Evolutionary conservation across 2,113 vertebrate species (phyloP).

Genomic region (Lagenorhynchus albirostris): DNA sequence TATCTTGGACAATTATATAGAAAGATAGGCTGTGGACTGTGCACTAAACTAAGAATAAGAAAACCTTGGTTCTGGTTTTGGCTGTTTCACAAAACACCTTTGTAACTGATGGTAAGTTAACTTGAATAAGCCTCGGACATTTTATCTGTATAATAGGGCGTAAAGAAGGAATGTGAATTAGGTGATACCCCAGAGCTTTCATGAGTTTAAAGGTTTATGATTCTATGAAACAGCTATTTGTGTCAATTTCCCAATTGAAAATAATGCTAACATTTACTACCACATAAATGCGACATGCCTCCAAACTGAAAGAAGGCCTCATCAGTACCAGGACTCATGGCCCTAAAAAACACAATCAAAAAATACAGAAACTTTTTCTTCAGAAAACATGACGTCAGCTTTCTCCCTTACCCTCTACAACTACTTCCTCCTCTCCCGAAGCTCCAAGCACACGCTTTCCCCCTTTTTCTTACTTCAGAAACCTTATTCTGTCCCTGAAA

Average conservation of each 20-base stretch:
- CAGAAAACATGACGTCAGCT: neutral
- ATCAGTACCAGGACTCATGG: neutral
- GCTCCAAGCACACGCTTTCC: rapidly evolving
- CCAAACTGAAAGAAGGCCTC: neutral
- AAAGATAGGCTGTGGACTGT: neutral
- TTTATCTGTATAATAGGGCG: neutral
- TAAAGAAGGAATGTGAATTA: neutral
- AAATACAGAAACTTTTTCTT: neutral
- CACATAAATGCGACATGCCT: neutral
- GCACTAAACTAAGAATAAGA: neutral
- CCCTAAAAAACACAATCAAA: neutral
- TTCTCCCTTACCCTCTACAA: neutral
- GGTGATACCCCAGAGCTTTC: neutral
- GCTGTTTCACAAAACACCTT: neutral
- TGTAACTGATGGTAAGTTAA: neutral
- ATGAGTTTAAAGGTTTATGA: neutral
- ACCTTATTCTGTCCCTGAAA: neutral
- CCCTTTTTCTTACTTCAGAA: neutral
- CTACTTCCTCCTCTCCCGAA: neutral
- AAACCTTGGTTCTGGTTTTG: neutral
- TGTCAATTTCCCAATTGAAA: neutral
- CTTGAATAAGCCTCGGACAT: neutral
- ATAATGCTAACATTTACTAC: neutral
- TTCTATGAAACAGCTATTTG: neutral
- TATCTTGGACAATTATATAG: neutral